A percentile compares a stretch with the other conserved stretches of the same genome.
These are phyloP conservation scores for Dysdera silvatica DNA, from an alignment of 1,140 invertebrate genomes.

Conservation along the genomic window DNA sequence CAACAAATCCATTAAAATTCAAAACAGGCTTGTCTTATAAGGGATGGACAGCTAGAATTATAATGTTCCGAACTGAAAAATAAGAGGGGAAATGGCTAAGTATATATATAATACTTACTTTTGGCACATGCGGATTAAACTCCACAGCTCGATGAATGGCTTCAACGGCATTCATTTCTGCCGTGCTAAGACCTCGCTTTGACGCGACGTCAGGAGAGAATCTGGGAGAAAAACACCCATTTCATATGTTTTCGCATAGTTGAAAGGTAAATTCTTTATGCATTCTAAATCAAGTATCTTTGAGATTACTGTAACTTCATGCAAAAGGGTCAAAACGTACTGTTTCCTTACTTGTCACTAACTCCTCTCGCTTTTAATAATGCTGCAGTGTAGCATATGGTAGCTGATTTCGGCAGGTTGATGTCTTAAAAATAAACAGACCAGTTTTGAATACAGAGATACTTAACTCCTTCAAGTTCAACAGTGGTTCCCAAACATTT, in stretches of 20 bases:
- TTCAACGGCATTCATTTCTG: conserved; percentile 90
- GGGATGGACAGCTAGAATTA: too few species aligned
- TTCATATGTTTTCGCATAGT: neutral
- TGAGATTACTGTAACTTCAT: neutral
- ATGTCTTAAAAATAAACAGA: conserved; percentile 58
- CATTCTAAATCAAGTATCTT: too few species aligned
- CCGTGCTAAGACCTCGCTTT: conserved; percentile 74
- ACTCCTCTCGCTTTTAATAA: conserved; percentile 85
- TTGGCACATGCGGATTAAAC: conserved; percentile 97
- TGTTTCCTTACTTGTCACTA: conserved; percentile 70
- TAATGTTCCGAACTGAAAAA: too few species aligned
- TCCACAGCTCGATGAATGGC: conserved; percentile 95
- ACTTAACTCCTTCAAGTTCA: too few species aligned
- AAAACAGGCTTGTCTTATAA: too few species aligned
- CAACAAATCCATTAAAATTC: too few species aligned
- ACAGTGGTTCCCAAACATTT: too few species aligned
- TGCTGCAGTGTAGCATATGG: conserved; percentile 95
- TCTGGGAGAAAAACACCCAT: conserved; percentile 38
- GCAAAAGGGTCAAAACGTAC: neutral
- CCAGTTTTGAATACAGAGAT: too few species aligned
- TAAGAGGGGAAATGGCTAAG: too few species aligned
- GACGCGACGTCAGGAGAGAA: conserved; percentile 78
- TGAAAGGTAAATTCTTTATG: too few species aligned
- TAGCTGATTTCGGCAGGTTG: conserved; percentile 87
- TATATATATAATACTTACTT: conserved; percentile 47